Base-by-base conservation (phyloP, 2,797 vertebrate species). In the Huso huso region DNA sequence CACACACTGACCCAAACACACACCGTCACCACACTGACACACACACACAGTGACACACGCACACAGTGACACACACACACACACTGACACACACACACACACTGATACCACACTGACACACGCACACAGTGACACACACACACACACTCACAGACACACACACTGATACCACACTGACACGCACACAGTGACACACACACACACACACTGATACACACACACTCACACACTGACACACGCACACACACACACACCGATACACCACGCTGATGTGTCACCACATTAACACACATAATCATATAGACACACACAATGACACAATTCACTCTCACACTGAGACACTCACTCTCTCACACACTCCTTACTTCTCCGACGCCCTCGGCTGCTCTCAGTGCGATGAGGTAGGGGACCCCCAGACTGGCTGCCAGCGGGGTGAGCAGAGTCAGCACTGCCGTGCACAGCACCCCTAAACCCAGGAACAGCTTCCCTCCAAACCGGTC, bases 341-440 rank as follows among this genome's bases (percentile, higher is more conserved):
- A 10, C 53, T 12, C 6, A 10, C 37, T 10, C 52, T 51, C 67
- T 49, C 48, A 9, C 49, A 50, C 8, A 10, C 6, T 23, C 4
- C 65, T 23, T 64, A 93, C 93, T 91, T 95, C 91, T 48, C 91
- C 92, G 23, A 93, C 82, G 8, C 93, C 93, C 73, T 94, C 93
- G 70, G 93, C 7, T 0, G 74, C 87, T 49, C 93, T 84, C 7
- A 94, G 75, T 9, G 79, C 84, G 12, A 93, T 90, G 69, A 95
- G 83, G 86, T 89, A 86, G 61, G 64, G 61, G 0, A 80, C 63
- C 1, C 93, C 91, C 0, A 81, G 72, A 63, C 80, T 70, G 1
- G 93, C 92, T 11, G 92, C 88, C 71, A 82, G 11, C 0, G 93
- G 93, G 7, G 89, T 86, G 66, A 93, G 84, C 59, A 95, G 77